A percentile compares a stretch with the other conserved stretches of the same genome.
Conservation (phyloP, 2,888 invertebrate genomes). For the Rhimphoctona megacephalus region DNA sequence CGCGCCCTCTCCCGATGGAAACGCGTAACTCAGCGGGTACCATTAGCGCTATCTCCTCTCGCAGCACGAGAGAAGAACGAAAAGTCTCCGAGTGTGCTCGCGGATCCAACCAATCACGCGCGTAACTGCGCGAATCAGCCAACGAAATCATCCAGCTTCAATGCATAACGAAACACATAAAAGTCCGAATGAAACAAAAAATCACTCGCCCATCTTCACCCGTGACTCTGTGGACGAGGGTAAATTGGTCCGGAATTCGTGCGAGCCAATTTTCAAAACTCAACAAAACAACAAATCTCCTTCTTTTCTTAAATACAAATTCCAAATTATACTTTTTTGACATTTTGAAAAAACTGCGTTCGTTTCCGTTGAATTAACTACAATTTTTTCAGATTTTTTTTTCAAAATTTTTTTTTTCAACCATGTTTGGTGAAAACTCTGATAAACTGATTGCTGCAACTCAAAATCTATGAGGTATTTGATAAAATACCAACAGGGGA, state of each 20-base stretch:
- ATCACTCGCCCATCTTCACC: not conserved
- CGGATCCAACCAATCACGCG: conserved; percentile 49
- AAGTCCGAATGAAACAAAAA: not conserved
- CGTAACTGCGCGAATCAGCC: conserved; percentile 74
- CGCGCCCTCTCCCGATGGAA: conserved; percentile 28
- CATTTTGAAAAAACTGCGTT: too few relatives aligned
- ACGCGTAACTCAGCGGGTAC: conserved; percentile 81
- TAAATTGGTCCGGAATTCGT: not conserved
- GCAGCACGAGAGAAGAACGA: conserved; percentile 71
- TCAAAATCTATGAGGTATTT: too few relatives aligned
- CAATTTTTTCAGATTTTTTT: too few relatives aligned
- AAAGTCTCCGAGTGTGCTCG: conserved; percentile 48
- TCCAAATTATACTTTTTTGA: too few relatives aligned
- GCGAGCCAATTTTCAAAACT: not conserved
- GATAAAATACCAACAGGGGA: too few relatives aligned
- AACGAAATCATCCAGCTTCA: conserved; percentile 38
- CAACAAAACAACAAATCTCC: not conserved
- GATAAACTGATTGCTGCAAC: too few relatives aligned
- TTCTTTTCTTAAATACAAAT: not conserved
- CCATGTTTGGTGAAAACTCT: too few relatives aligned
- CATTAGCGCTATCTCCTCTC: conserved; percentile 80
- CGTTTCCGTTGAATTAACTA: too few relatives aligned
- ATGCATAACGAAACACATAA: not conserved
- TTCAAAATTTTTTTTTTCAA: too few relatives aligned
- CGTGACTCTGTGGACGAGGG: not conserved